phyloP scores from a whole-genome alignment of 2,113 vertebrate species.

The Casuarius casuarius region DNA sequence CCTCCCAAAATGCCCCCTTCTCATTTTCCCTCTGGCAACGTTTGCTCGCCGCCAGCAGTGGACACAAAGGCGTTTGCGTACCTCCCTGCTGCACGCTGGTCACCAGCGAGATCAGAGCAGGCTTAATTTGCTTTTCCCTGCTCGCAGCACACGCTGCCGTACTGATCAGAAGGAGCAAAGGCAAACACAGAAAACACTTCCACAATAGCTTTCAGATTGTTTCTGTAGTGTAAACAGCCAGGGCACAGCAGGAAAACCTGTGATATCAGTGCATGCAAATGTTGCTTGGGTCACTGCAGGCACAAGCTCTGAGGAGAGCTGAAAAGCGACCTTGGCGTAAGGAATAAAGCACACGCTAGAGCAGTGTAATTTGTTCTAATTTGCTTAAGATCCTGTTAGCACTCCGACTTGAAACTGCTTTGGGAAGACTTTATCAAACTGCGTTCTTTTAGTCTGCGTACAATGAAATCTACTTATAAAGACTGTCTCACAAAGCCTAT shows the following conservation, averaged over 20 bases:
- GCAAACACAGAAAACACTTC: slow-evolving; percentile 24
- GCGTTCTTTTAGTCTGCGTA: not conserved
- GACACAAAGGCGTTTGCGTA: not conserved
- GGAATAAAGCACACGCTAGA: not conserved
- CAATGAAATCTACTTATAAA: not conserved
- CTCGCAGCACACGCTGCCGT: not conserved
- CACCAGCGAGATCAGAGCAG: not conserved
- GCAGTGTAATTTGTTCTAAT: not conserved
- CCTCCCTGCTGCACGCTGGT: not conserved
- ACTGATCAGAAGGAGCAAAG: slow-evolving; percentile 11
- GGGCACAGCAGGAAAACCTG: slow-evolving; percentile 3
- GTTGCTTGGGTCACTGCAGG: not conserved
- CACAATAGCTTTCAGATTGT: not conserved
- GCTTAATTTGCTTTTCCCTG: slow-evolving; percentile 45
- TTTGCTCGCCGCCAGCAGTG: not conserved
- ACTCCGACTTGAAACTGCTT: not conserved
- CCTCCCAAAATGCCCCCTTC: not conserved
- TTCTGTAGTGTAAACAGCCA: not conserved
- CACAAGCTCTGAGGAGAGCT: not conserved
- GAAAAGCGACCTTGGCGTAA: not conserved
- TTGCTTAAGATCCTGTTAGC: not conserved
- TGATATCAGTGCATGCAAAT: not conserved
- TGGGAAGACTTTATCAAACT: not conserved
- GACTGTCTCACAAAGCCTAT: not conserved
- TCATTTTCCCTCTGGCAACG: not conserved